phyloP scores from a whole-genome alignment of 35 echinoderm and acorn worm species.

The Apostichopus parvimensis region DNA sequence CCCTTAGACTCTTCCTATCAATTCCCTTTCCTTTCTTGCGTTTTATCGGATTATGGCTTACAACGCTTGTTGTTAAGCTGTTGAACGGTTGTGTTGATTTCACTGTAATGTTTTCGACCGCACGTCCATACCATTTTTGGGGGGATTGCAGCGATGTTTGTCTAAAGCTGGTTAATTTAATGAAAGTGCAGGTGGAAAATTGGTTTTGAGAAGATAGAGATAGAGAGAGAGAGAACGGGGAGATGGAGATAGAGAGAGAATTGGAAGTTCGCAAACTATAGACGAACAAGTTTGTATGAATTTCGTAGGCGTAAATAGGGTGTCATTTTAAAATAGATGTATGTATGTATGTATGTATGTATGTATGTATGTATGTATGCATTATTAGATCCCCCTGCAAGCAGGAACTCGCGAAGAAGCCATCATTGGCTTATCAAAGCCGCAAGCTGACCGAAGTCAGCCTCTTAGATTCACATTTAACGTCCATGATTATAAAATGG shows the following conservation, averaged over 20 bases:
- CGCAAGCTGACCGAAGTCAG: too few relatives aligned
- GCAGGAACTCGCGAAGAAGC: too few relatives aligned
- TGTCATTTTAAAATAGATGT: too few relatives aligned
- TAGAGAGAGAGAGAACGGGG: neutral
- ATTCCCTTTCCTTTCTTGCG: neutral
- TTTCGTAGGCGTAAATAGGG: neutral
- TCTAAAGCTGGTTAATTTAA: constrained; percentile 27
- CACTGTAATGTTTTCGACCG: neutral
- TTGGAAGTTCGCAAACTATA: neutral
- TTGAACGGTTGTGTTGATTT: neutral
- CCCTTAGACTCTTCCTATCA: too few relatives aligned
- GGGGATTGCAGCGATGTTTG: neutral
- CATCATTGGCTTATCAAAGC: too few relatives aligned
- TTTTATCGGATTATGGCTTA: neutral
- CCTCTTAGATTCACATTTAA: too few relatives aligned
- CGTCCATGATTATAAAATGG: too few relatives aligned
- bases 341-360: too few relatives aligned
- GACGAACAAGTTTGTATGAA: neutral
- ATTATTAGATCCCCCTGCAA: too few relatives aligned
- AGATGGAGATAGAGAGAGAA: neutral
- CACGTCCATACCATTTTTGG: neutral
- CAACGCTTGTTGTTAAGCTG: constrained; percentile 10
- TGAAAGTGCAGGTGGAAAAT: constrained; percentile 29
- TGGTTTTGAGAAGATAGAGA: neutral
- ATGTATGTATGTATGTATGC: too few relatives aligned